phyloP scores from a whole-genome alignment of 92 coral and sea anemone genomes.

The Actinernus sp. region DNA sequence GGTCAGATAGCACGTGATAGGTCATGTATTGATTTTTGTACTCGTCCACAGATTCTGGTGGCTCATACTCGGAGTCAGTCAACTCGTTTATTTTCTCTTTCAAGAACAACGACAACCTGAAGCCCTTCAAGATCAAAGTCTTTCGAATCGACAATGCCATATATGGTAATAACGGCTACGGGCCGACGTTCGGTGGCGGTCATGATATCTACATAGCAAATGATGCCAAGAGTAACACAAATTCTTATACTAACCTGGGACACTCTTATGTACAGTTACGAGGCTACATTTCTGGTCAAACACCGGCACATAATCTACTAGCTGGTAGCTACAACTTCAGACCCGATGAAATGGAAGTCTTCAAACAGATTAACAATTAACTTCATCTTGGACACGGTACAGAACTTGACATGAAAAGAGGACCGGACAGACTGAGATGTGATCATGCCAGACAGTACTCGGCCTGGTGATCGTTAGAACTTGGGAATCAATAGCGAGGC shows the following conservation, averaged over 20 bases:
- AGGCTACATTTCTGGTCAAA: slow-evolving; percentile 31
- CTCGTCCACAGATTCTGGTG: slow-evolving; percentile 42
- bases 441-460: too few species aligned
- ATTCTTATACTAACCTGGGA: slow-evolving; percentile 56
- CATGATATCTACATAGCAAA: slow-evolving; percentile 62
- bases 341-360: slow-evolving; percentile 80
- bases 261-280: slow-evolving; percentile 29
- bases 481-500: too few species aligned
- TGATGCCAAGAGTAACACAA: slow-evolving; percentile 47
- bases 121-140: slow-evolving; percentile 62
- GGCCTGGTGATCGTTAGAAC: too few species aligned
- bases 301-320: slow-evolving; percentile 18
- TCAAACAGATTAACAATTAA: too few species aligned
- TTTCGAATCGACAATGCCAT: slow-evolving; percentile 22
- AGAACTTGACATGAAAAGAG: too few species aligned
- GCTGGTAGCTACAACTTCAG: slow-evolving; percentile 63
- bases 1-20: too few species aligned
- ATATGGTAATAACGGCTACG: slow-evolving; percentile 46
- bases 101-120: slow-evolving; percentile 53
- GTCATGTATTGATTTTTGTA: too few species aligned
- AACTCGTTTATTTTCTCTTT: slow-evolving; percentile 72
- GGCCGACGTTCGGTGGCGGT: slow-evolving; percentile 71
- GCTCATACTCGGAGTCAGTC: slow-evolving; percentile 53
- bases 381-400: too few species aligned
- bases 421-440: too few species aligned